Evolutionary conservation across 2,113 vertebrate genomes (phyloP).

Genomic region (Piaya cayana): DNA sequence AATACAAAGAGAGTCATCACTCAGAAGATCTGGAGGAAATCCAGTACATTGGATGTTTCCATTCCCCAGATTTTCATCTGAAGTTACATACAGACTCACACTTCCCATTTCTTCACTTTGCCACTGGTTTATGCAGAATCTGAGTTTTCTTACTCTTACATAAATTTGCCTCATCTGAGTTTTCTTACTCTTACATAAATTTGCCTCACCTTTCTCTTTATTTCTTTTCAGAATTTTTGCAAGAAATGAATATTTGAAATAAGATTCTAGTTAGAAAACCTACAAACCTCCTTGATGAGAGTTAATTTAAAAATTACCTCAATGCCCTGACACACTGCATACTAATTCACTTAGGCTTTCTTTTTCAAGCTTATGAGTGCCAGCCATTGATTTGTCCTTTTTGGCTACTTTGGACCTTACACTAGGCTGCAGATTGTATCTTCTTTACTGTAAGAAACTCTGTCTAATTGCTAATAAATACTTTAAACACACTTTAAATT

Average conservation of each 20-base stretch:
- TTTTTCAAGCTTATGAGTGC: conserved; percentile 3
- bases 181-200: background rate
- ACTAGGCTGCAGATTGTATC: background rate
- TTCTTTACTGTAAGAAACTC: background rate
- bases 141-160: background rate
- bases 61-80: background rate
- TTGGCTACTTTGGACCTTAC: background rate
- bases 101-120: background rate
- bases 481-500: background rate
- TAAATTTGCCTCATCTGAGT: background rate
- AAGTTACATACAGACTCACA: background rate
- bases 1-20: background rate
- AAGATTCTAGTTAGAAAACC: background rate
- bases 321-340: conserved; percentile 2
- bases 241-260: background rate
- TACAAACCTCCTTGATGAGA: background rate
- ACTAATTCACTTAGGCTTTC: conserved; percentile 52
- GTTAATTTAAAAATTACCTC: conserved; percentile 25
- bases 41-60: background rate
- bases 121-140: background rate
- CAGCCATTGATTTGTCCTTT: conserved; percentile 22
- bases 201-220: background rate
- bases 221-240: background rate
- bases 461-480: background rate
- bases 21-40: background rate